These are phyloP conservation scores for Platycnemis pennipes DNA, from an alignment of 2,888 invertebrate genomes.

Conservation along the genomic window DNA sequence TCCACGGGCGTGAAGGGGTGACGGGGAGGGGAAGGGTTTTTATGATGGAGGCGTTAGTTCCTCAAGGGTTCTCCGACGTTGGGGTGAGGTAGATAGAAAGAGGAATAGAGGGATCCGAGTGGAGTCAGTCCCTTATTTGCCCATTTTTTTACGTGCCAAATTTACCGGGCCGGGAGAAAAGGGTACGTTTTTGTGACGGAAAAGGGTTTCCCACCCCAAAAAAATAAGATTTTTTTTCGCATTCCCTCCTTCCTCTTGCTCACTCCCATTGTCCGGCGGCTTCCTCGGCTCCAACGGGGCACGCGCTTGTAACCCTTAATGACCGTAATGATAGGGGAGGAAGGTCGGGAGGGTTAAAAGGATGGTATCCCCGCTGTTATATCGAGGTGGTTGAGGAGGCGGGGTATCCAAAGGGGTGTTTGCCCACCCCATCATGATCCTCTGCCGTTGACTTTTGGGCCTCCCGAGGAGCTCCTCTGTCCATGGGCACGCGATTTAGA, in stretches of 20 bases:
- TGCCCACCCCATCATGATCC: not conserved
- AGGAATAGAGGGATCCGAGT: not conserved
- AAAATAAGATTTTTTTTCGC: not conserved
- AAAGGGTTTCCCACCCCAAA: not conserved
- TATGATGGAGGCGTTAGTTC: not conserved
- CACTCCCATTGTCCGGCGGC: not conserved
- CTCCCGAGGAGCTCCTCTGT: not conserved
- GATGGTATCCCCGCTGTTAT: conserved; percentile 9
- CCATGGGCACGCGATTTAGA: not conserved
- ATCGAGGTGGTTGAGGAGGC: not conserved
- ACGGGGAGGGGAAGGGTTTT: not conserved
- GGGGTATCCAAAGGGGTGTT: conserved; percentile 20
- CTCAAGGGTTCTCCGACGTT: not conserved
- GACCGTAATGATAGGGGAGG: conserved; percentile 27
- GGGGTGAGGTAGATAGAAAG: not conserved
- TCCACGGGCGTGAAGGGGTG: not conserved
- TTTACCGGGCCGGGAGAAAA: not conserved
- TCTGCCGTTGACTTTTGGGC: not conserved
- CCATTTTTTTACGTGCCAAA: not conserved
- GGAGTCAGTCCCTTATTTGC: not conserved
- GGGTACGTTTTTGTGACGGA: not conserved
- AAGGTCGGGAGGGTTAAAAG: not conserved
- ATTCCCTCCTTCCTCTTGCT: not conserved
- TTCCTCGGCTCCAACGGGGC: not conserved
- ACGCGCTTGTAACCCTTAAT: conserved; percentile 1